Evolutionary conservation across 2,797 vertebrate genomes (phyloP), one percentile per base, ranked within the genome.

Genomic region (Heteromormyrus szaboi): DNA sequence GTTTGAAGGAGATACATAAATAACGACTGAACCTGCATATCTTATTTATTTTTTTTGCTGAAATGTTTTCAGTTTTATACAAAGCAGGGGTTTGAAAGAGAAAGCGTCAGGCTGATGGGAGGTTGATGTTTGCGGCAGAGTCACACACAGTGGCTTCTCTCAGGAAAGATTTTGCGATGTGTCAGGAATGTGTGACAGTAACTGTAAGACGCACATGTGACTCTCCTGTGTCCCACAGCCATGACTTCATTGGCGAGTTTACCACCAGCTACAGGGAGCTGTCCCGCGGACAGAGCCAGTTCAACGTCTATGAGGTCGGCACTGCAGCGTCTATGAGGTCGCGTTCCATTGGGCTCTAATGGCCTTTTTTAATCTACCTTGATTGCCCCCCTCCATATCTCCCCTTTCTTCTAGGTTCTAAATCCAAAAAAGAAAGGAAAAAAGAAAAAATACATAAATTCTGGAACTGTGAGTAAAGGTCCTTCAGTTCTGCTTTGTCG

Each of bases 201-300:
- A 85, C 50, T 53, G 11, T 85, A 29, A 85, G 50, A 85, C 1
- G 19, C 50, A 51, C 83, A 14, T 29, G 50, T 85, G 51, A 41
- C 25, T 86, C 51, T 56, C 14, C 53, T 59, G 12, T 41, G 17
- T 88, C 89, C 68, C 65, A 12, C 92, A 99, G 98, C 93, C 98
- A 99, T 0, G 97, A 99, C 92, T 98, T 99, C 94, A 98, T 99
- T 0, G 98, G 98, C 1, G 98, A 99, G 94, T 99, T 98, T 93
- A 98, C 98, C 91, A 99, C 98, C 92, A 99, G 98, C 94, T 99
- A 99, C 96, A 96, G 98, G 91, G 98, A 99, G 92, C 95, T 99
- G 87, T 98, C 97, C 88, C 95, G 97, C 12, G 98, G 97, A 5
- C 97, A 99, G 95, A 99, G 96, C 93, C 98, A 99, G 94, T 99